Evolutionary conservation across 2,113 vertebrate genomes (phyloP).

Genomic region (Budorcas taxicolor): DNA sequence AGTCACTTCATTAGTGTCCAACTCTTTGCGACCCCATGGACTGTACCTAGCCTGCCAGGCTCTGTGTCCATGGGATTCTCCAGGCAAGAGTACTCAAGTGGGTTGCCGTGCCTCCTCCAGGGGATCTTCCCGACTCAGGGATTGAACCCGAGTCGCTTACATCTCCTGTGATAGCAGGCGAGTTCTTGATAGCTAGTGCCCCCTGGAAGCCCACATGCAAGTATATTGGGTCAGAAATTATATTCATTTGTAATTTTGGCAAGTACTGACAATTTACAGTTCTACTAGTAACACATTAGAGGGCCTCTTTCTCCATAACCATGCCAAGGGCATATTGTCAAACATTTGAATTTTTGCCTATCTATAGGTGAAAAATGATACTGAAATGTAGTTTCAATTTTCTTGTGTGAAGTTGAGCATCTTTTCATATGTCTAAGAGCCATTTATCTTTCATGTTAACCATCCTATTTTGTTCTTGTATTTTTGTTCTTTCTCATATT

Average conservation of each 20-base stretch:
- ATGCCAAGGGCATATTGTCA: neutral
- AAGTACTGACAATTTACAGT: neutral
- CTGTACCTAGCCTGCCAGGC: neutral
- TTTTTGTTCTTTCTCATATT: conserved; percentile 53
- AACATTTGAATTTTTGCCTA: neutral
- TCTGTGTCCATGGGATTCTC: neutral
- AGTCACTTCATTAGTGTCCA: neutral
- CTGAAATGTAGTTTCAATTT: conserved; percentile 52
- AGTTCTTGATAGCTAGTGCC: neutral
- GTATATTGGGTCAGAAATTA: neutral
- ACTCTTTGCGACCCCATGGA: neutral
- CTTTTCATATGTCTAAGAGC: conserved; percentile 27
- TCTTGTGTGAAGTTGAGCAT: conserved; percentile 2
- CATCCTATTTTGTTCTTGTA: conserved; percentile 47
- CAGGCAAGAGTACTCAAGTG: neutral
- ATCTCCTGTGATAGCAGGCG: neutral
- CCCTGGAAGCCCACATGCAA: neutral
- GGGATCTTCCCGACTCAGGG: neutral
- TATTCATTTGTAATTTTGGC: conserved; percentile 20
- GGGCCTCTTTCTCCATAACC: neutral
- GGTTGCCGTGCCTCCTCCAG: neutral
- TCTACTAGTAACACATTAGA: neutral
- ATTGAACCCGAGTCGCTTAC: neutral
- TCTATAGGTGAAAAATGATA: conserved; percentile 27
- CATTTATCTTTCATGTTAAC: conserved; percentile 49